Base-by-base conservation (phyloP, 2,797 vertebrate species). In the Alauda arvensis region DNA sequence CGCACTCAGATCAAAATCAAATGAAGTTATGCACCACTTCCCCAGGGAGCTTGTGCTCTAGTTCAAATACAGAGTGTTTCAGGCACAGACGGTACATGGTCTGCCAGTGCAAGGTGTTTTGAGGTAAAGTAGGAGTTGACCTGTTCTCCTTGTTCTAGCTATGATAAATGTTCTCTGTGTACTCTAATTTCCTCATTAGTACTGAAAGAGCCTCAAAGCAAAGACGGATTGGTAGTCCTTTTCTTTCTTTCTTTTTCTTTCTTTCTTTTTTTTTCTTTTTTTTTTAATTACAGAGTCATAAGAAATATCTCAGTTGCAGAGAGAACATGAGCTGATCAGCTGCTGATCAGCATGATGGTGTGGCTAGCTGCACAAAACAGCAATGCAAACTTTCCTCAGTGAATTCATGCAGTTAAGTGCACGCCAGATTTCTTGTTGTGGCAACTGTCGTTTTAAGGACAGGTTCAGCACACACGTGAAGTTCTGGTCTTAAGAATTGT, bases 21-120 rank as follows among this genome's bases (percentile, higher is more conserved):
- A 77, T 59, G 53, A 79, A 43, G 55, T 70, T 60, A 82, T n/a
- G 40, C 25, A 61, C 17, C 3, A 31, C 20, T 88, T 93, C 78
- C 61, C 57, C 5, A 8, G 42, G 16, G 56, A 87, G 33, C 33
- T 33, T 61, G 31, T 63, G 53, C 40, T 84, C 23, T 24, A 62
- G n/a, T 65, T 93, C 46, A 52, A 76, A 85, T 15, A 67, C 46
- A 28, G 69, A 90, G 31, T 51, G 59, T 90, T 74, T 93, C 63
- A 74, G n/a, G 46, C 40, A 60, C 3, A 5, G 37, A 51, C 10
- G 12, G 83, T 49, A 81, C 80, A 57, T 20, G 4, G 3, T 86
- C 80, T 93, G 65, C 75, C 65, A 77, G 65, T 48, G 71, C 53
- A 85, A 89, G 75, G 68, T 93, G 55, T 78, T 57, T 55, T 25